Conservation (phyloP, 2,888 invertebrate genomes). For the Teinopalpus imperialis region DNA sequence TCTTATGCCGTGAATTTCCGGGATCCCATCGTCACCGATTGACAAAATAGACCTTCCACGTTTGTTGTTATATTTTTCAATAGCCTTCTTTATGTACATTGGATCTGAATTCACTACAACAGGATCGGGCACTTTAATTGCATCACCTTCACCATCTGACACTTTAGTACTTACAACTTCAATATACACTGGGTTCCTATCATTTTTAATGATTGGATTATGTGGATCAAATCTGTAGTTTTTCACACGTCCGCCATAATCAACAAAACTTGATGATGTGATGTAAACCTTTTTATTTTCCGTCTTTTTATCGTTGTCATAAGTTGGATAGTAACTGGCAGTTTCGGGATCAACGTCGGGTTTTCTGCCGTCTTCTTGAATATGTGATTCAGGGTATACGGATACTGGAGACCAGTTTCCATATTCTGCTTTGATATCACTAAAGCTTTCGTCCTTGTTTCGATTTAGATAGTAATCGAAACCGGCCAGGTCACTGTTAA, state of each 20-base stretch:
- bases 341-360: slow-evolving; percentile 66
- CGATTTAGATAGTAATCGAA: slow-evolving; percentile 74
- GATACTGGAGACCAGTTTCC: slow-evolving; percentile 80
- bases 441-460: slow-evolving; percentile 67
- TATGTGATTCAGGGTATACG: slow-evolving; percentile 71
- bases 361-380: slow-evolving; percentile 68
- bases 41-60: slow-evolving; percentile 84
- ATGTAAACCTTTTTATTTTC: slow-evolving; percentile 76
- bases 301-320: slow-evolving; percentile 65
- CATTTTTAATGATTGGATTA: slow-evolving; percentile 76
- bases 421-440: slow-evolving; percentile 73
- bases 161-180: slow-evolving; percentile 76
- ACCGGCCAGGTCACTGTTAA: slow-evolving; percentile 72
- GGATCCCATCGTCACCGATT: slow-evolving; percentile 87
- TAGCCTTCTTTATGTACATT: slow-evolving; percentile 78
- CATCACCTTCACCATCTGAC: slow-evolving; percentile 67
- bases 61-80: slow-evolving; percentile 79
- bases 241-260: slow-evolving; percentile 69
- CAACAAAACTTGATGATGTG: slow-evolving; percentile 68
- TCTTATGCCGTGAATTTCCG: slow-evolving; percentile 90
- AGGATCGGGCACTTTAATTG: slow-evolving; percentile 84
- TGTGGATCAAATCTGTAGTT: slow-evolving; percentile 73
- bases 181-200: slow-evolving; percentile 80
- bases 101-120: slow-evolving; percentile 86
- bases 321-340: slow-evolving; percentile 71